Percentiles rank a stretch among this genome's conserved stretches.
Conservation (phyloP, 2,113 vertebrate genomes). For the Pseudorasbora parva region DNA sequence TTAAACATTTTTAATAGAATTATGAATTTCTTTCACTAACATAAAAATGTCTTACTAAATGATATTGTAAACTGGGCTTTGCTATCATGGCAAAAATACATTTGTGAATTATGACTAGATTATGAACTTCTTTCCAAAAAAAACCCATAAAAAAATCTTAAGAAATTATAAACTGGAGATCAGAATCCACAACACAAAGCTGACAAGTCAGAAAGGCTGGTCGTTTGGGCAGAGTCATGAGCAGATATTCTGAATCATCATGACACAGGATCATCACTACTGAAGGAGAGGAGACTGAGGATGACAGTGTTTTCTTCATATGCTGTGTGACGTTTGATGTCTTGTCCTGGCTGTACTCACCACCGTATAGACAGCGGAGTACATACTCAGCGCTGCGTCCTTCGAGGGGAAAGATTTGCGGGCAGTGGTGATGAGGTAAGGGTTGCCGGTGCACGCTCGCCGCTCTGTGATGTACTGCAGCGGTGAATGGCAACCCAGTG, state of each 20-base stretch:
- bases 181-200: not conserved
- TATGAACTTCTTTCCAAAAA: not conserved
- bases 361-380: conserved; percentile 88
- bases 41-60: not conserved
- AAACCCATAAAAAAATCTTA: not conserved
- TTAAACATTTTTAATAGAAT: not conserved
- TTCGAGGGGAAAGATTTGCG: conserved; percentile 91
- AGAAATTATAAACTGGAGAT: too few relatives aligned
- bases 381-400: conserved; percentile 87
- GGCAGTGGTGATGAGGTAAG: conserved; percentile 81
- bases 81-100: not conserved
- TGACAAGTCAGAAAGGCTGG: not conserved
- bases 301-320: not conserved
- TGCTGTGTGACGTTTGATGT: not conserved
- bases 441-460: conserved; percentile 85
- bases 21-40: not conserved
- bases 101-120: not conserved
- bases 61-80: not conserved
- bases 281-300: not conserved
- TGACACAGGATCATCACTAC: not conserved
- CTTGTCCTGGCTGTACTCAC: conserved; percentile 65
- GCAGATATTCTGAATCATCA: not conserved
- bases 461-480: conserved; percentile 83
- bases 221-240: not conserved
- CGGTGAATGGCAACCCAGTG: conserved; percentile 83